phyloP scores from a whole-genome alignment of 2,113 vertebrate species.

The Amia ocellicauda region DNA sequence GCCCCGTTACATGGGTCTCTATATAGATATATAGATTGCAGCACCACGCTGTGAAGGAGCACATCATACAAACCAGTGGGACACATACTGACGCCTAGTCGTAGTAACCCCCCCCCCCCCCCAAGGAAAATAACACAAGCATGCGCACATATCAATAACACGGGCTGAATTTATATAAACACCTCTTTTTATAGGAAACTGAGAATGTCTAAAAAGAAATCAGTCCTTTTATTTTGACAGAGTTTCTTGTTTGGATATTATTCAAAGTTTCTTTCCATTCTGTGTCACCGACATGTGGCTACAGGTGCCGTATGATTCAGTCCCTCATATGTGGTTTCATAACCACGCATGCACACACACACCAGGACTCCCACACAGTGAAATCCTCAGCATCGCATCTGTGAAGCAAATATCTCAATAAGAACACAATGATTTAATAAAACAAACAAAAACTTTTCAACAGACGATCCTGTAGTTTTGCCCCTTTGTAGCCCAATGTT shows the following conservation, averaged over 20 bases:
- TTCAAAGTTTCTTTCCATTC: conserved; percentile 29
- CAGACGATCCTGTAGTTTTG: no score
- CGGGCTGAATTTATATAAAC: conserved; percentile 45
- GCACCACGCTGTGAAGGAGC: no score
- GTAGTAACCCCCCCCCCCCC: no score
- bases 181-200: conserved; percentile 68
- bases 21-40: no score
- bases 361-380: conserved; percentile 13
- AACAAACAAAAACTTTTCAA: no score
- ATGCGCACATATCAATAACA: conserved; percentile 1
- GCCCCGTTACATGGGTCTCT: no score
- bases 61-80: no score
- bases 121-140: no score
- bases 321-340: conserved; percentile 5
- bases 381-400: neutral
- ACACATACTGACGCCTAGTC: no score
- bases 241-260: conserved; percentile 27
- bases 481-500: no score
- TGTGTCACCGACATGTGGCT: conserved; percentile 23
- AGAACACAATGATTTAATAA: no score
- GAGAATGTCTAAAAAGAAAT: conserved; percentile 31
- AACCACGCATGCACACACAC: conserved; percentile 13
- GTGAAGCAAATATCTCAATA: no score
- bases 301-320: conserved; percentile 18
- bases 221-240: neutral